These are phyloP conservation scores for Streptopelia turtur DNA, from an alignment of 2,797 vertebrate genomes.

Conservation along the genomic window DNA sequence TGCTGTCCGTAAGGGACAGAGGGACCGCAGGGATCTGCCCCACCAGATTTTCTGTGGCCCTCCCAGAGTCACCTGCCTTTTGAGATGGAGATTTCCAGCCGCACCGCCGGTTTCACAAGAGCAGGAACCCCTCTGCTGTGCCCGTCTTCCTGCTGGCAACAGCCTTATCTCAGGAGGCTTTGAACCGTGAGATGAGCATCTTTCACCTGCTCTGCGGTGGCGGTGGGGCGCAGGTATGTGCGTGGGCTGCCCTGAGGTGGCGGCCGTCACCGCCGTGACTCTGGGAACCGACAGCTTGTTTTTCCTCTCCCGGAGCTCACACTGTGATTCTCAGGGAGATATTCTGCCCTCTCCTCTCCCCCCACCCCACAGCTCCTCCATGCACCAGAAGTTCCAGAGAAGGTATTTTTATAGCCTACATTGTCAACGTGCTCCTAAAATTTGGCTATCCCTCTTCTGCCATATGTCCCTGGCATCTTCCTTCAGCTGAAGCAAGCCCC, in stretches of 20 bases:
- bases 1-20: rapidly evolving
- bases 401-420: constrained; percentile 59
- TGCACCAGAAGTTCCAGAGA: constrained; percentile 26
- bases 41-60: neutral
- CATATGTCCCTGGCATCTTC: constrained; percentile 69
- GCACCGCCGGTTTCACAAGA: rapidly evolving
- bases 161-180: neutral
- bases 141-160: neutral
- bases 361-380: neutral
- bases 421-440: constrained; percentile 63
- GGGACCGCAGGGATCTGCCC: neutral
- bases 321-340: neutral
- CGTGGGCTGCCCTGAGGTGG: neutral
- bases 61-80: neutral
- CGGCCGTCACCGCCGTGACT: neutral
- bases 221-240: rapidly evolving
- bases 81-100: neutral
- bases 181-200: rapidly evolving
- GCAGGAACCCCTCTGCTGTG: neutral
- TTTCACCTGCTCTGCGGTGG: rapidly evolving
- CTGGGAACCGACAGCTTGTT: neutral
- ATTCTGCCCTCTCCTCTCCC: neutral
- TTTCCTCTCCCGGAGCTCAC: neutral
- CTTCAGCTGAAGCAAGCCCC: constrained; percentile 58
- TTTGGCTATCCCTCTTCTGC: constrained; percentile 68